These are phyloP conservation scores for Bombus pascuorum DNA, from an alignment of 1,140 invertebrate species.

Conservation along the genomic window DNA sequence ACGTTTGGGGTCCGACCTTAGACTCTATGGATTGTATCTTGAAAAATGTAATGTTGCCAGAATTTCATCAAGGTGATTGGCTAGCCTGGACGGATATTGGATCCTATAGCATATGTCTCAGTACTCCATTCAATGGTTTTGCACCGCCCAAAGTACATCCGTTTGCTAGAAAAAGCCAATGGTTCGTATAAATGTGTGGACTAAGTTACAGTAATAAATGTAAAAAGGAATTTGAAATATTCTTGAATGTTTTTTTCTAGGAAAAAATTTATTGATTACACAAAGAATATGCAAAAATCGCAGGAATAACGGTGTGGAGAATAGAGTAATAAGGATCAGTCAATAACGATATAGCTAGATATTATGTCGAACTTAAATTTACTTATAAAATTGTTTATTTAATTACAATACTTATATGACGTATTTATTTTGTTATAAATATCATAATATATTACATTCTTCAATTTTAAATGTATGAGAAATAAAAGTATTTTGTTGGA, in stretches of 20 bases:
- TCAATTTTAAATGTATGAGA: neutral
- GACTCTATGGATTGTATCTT: slow-evolving; percentile 85
- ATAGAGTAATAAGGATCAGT: neutral
- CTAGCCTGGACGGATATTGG: slow-evolving; percentile 85
- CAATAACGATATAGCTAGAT: slow-evolving; percentile 4
- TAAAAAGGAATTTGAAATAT: neutral
- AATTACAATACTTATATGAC: neutral
- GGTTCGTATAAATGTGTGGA: slow-evolving; percentile 26
- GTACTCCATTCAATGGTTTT: slow-evolving; percentile 85
- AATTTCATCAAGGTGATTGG: slow-evolving; percentile 84
- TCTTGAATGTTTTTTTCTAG: slow-evolving; percentile 15
- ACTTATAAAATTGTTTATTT: neutral
- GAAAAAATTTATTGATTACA: slow-evolving; percentile 8
- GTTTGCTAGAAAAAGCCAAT: slow-evolving; percentile 69
- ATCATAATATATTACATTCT: neutral
- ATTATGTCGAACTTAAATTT: too few relatives aligned
- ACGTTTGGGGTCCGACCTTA: slow-evolving; percentile 87
- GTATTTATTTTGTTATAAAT: neutral
- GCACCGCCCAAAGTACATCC: slow-evolving; percentile 79
- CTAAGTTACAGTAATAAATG: neutral
- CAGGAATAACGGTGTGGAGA: slow-evolving; percentile 1
- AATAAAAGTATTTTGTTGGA: neutral
- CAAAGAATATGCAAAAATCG: slow-evolving; percentile 5
- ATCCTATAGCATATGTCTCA: slow-evolving; percentile 84
- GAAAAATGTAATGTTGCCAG: slow-evolving; percentile 81